These are phyloP conservation scores for Gymnocephalus cernua DNA, from an alignment of 2,113 vertebrate species.

Conservation along the genomic window DNA sequence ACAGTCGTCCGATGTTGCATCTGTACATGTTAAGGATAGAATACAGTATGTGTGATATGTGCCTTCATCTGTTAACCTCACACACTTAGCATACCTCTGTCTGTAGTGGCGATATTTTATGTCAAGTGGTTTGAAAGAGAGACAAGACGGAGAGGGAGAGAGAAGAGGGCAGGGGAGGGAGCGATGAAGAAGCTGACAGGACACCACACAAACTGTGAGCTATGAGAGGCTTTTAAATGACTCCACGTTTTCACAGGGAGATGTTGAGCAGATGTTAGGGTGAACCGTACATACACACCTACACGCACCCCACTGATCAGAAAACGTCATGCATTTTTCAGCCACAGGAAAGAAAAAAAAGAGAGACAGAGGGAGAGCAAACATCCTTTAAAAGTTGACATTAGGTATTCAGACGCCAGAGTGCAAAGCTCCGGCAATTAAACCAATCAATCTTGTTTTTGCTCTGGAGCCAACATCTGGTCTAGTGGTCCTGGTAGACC, in stretches of 20 bases:
- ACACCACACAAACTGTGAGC: conserved; percentile 20
- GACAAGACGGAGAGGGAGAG: conserved; percentile 16
- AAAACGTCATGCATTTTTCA: conserved; percentile 56
- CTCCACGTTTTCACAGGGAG: conserved; percentile 48
- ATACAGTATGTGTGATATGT: conserved; percentile 18
- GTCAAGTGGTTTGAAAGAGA: conserved; percentile 50
- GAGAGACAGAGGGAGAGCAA: conserved; percentile 67
- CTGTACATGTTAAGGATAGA: conserved; percentile 22
- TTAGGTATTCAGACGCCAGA: conserved; percentile 97
- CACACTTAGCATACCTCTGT: conserved; percentile 54
- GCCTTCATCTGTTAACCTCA: conserved; percentile 47
- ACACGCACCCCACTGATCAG: conserved; percentile 53
- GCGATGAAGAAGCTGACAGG: conserved; percentile 34
- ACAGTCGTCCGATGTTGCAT: conserved; percentile 23
- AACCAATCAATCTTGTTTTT: conserved; percentile 97
- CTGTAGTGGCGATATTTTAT: conserved; percentile 30
- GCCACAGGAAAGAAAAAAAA: conserved; percentile 15
- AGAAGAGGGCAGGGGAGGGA: conserved; percentile 6
- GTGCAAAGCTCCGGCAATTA: conserved; percentile 97
- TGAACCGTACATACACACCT: conserved; percentile 46
- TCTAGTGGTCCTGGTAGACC: conserved; percentile 92
- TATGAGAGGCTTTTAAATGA: conserved; percentile 31
- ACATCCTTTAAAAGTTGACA: conserved; percentile 95
- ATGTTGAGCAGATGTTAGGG: conserved; percentile 66
- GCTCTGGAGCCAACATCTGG: conserved; percentile 95